Evolutionary conservation across 2,797 vertebrate genomes (phyloP).

Genomic region (Kryptolebias ocellatus): DNA sequence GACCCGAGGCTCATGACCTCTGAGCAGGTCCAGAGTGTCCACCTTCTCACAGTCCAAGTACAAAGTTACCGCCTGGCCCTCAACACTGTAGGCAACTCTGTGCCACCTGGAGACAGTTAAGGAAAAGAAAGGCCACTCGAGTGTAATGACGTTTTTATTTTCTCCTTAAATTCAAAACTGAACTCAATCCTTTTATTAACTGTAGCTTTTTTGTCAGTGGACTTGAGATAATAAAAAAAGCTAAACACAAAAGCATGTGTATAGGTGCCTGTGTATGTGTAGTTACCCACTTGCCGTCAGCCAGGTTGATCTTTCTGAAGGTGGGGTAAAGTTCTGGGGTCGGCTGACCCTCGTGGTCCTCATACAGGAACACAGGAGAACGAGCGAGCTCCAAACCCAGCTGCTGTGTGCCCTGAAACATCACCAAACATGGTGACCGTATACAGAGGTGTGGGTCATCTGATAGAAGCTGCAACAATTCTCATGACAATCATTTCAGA

Average conservation of each 20-base stretch:
- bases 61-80: constrained; percentile 90
- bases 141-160: background rate
- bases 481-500: background rate
- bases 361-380: constrained; percentile 93
- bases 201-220: background rate
- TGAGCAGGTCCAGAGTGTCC: constrained; percentile 85
- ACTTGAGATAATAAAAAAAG: background rate
- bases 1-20: constrained; percentile 86
- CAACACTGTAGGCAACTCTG: constrained; percentile 91
- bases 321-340: constrained; percentile 92
- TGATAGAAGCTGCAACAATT: background rate
- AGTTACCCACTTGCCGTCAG: constrained; percentile 92
- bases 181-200: background rate
- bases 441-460: background rate
- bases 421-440: background rate
- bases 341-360: constrained; percentile 92
- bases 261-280: constrained; percentile 20
- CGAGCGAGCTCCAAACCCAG: constrained; percentile 92
- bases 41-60: constrained; percentile 92
- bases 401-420: constrained; percentile 87
- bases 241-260: constrained; percentile 4
- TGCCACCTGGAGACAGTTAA: constrained; percentile 87
- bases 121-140: background rate
- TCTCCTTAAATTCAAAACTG: background rate
- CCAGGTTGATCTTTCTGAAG: constrained; percentile 91